A percentile compares a stretch with the other conserved stretches of the same genome.
These are phyloP conservation scores for Muscicapa comitata DNA, from an alignment of 2,797 vertebrate genomes.

Conservation along the genomic window DNA sequence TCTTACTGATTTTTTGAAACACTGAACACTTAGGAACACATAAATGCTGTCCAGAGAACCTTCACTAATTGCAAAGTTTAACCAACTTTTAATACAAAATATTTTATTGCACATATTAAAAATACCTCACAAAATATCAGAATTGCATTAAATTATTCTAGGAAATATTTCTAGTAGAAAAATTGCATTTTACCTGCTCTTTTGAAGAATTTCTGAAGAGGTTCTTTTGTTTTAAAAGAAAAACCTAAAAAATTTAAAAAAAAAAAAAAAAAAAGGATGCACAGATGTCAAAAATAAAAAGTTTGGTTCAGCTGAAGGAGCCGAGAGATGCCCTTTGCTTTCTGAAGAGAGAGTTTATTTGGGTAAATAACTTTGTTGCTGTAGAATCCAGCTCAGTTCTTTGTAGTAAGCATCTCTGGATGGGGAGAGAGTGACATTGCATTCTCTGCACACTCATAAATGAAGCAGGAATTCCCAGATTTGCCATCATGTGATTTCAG, in stretches of 20 bases:
- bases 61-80: background rate
- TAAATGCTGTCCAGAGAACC: background rate
- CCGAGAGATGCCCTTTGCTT: background rate
- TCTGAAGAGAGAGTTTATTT: background rate
- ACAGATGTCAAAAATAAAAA: background rate
- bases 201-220: conserved; percentile 4
- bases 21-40: background rate
- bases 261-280: background rate
- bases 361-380: background rate
- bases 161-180: background rate
- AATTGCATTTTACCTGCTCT: conserved; percentile 48
- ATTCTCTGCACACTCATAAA: conserved; percentile 38
- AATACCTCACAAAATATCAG: background rate
- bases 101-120: background rate
- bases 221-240: background rate
- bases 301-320: background rate
- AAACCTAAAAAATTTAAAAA: background rate
- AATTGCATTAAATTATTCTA: background rate
- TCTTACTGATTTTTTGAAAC: background rate
- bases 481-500: conserved; percentile 68
- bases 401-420: conserved; percentile 40
- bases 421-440: conserved; percentile 39
- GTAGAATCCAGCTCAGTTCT: conserved; percentile 25
- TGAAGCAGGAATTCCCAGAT: conserved; percentile 64
- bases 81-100: background rate